phyloP scores from a whole-genome alignment of 2,888 invertebrate genomes.

The Ormyrus pomaceus region DNA sequence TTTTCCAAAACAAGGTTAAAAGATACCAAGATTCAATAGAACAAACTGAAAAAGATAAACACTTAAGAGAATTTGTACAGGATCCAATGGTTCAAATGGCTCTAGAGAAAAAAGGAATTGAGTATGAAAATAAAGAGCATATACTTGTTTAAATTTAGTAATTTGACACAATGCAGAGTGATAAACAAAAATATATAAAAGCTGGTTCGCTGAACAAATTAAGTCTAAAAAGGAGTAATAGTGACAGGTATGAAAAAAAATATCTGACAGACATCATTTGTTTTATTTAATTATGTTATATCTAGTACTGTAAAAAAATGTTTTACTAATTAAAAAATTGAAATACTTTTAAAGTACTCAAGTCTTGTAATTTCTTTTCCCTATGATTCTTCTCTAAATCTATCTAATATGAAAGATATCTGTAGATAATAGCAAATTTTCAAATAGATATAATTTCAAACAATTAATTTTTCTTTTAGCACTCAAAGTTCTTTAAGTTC shows the following conservation, averaged over 20 bases:
- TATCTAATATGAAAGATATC: background rate
- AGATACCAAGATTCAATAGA: background rate
- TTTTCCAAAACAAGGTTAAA: constrained; percentile 6
- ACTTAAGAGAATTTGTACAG: background rate
- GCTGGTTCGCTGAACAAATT: constrained; percentile 35
- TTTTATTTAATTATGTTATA: background rate
- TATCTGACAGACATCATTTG: background rate
- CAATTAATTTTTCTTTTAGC: constrained; percentile 41
- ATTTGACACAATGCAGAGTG: constrained; percentile 18
- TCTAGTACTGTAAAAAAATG: constrained; percentile 30
- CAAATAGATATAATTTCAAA: constrained; percentile 3
- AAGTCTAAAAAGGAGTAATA: constrained; percentile 39
- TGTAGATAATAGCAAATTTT: background rate
- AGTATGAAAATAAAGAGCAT: background rate
- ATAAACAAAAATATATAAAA: constrained; percentile 13
- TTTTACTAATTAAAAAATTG: constrained; percentile 36
- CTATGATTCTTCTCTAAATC: background rate
- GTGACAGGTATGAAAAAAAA: constrained; percentile 54
- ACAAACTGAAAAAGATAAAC: background rate
- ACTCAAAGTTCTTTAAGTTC: constrained; percentile 11
- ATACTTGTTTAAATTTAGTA: background rate
- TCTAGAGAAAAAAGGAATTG: background rate
- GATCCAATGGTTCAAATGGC: background rate
- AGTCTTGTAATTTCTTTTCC: constrained; percentile 24
- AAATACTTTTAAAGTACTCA: background rate